Evolutionary conservation across 2,797 vertebrate species (phyloP).

Genomic region (Chanos chanos): DNA sequence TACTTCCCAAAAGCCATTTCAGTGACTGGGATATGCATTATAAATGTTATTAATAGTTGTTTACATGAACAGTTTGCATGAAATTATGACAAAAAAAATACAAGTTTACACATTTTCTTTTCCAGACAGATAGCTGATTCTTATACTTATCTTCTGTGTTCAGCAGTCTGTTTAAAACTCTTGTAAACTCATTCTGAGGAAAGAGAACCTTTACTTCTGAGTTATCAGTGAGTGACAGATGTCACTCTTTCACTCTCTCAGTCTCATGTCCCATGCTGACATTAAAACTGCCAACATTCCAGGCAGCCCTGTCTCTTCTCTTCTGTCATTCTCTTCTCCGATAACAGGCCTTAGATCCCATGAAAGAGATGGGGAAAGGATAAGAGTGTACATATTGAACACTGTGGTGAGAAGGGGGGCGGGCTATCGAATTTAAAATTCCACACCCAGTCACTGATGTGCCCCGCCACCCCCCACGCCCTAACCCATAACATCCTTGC

Average conservation of each 20-base stretch:
- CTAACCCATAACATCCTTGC: slow-evolving; percentile 40
- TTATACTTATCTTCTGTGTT: too few relatives aligned
- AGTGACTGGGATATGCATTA: too few relatives aligned
- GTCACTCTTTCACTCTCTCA: slow-evolving; percentile 42
- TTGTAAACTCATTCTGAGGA: too few relatives aligned
- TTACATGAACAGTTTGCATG: too few relatives aligned
- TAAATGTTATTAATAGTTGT: too few relatives aligned
- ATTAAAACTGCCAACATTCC: slow-evolving; percentile 28
- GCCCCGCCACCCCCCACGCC: slow-evolving; percentile 11
- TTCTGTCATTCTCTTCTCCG: slow-evolving; percentile 51
- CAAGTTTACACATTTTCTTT: too few relatives aligned
- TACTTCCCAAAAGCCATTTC: too few relatives aligned
- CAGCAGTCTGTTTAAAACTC: too few relatives aligned
- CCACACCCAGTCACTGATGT: slow-evolving; percentile 32
- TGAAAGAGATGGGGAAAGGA: slow-evolving; percentile 39
- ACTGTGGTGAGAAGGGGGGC: slow-evolving; percentile 23
- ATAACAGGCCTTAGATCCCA: slow-evolving; percentile 21
- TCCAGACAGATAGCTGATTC: too few relatives aligned
- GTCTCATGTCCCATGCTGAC: too few relatives aligned
- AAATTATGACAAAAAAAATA: too few relatives aligned
- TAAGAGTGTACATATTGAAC: slow-evolving; percentile 60
- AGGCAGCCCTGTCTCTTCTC: slow-evolving; percentile 29
- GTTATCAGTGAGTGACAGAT: slow-evolving; percentile 40
- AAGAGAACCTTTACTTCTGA: too few relatives aligned
- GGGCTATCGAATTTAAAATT: slow-evolving; percentile 63